phyloP scores from a whole-genome alignment of 2,888 invertebrate genomes.

The Melieria picta region DNA sequence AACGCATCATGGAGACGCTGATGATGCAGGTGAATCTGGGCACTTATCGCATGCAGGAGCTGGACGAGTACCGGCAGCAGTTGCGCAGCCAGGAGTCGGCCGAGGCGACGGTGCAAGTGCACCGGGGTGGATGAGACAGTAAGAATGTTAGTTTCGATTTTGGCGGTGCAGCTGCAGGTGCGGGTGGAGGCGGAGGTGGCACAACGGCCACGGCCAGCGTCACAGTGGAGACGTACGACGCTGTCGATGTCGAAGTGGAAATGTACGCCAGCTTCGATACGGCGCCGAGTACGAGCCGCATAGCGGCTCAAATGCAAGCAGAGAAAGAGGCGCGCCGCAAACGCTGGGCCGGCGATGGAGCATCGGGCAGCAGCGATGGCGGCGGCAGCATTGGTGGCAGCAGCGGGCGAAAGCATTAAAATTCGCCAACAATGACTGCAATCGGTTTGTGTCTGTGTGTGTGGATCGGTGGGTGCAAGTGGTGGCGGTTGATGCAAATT shows the following conservation, averaged over 20 bases:
- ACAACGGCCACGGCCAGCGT: conserved; percentile 33
- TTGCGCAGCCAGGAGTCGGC: conserved; percentile 90
- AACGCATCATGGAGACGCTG: conserved; percentile 88
- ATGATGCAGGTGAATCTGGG: conserved; percentile 94
- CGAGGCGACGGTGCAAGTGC: conserved; percentile 75
- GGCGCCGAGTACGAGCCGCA: conserved; percentile 57
- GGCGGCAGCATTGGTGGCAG: conserved; percentile 15
- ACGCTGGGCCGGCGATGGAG: conserved; percentile 59
- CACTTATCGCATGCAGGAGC: conserved; percentile 90
- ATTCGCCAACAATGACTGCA: too few species aligned
- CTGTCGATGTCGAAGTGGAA: conserved; percentile 59
- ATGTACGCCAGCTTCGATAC: conserved; percentile 58
- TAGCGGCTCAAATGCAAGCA: conserved; percentile 61
- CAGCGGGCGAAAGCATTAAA: conserved; percentile 20
- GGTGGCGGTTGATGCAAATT: neutral
- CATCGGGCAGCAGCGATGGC: conserved; percentile 52
- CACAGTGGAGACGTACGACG: conserved; percentile 49
- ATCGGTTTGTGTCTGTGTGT: neutral
- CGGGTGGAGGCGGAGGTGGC: conserved; percentile 26
- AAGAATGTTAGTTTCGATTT: conserved; percentile 66
- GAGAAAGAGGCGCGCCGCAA: conserved; percentile 59
- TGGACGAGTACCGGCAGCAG: conserved; percentile 87
- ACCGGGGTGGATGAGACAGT: conserved; percentile 66
- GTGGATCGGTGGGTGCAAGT: neutral
- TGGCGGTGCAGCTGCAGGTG: conserved; percentile 51